Conservation (phyloP, 2,888 invertebrate genomes). For the Frankliniella fusca region DNA sequence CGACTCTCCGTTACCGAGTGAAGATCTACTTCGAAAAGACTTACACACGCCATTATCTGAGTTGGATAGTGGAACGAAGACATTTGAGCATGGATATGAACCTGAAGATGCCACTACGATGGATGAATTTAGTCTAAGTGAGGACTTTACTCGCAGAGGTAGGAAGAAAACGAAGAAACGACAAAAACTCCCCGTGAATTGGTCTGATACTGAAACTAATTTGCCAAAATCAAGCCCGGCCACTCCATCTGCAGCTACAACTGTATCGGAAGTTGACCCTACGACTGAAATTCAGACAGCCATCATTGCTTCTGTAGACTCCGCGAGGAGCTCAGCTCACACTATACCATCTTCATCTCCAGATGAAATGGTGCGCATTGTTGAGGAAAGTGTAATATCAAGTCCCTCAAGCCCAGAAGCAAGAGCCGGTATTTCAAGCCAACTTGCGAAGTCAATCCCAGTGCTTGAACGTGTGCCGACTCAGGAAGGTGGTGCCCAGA, state of each 20-base stretch:
- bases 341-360: not conserved
- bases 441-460: not conserved
- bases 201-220: constrained; percentile 27
- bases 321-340: not conserved
- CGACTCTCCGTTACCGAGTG: constrained; percentile 53
- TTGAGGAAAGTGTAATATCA: not conserved
- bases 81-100: constrained; percentile 66
- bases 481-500: constrained; percentile 32
- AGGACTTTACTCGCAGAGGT: constrained; percentile 50
- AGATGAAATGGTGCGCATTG: not conserved
- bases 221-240: not conserved
- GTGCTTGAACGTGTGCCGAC: constrained; percentile 30
- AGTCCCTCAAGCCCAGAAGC: not conserved
- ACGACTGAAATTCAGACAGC: not conserved
- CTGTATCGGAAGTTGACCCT: not conserved
- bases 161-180: constrained; percentile 50
- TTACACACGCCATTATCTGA: constrained; percentile 31
- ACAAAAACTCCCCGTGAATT: constrained; percentile 52
- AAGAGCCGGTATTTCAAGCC: not conserved
- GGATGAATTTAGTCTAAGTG: constrained; percentile 49
- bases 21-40: constrained; percentile 44
- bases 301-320: not conserved
- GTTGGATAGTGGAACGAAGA: constrained; percentile 48
- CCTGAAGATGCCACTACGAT: constrained; percentile 62
- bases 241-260: not conserved